Evolutionary conservation across 1,140 invertebrate species (phyloP), one percentile per base, ranked within the genome.

Genomic region (Phymastichus coffea): DNA sequence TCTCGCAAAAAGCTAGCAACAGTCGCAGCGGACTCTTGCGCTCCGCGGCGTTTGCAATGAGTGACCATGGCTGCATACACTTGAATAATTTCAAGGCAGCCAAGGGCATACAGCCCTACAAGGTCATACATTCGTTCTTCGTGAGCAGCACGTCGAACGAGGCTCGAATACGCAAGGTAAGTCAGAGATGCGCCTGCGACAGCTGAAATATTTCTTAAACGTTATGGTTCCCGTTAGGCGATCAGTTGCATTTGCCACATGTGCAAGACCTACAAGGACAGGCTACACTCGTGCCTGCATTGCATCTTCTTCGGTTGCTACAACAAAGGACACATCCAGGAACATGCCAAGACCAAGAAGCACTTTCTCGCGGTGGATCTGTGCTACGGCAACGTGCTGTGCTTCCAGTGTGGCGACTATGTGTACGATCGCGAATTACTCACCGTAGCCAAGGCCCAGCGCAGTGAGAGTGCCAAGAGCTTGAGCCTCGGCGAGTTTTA

Each of bases 261-360:
- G 48, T 95, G 93, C 78, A 85, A 88, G 65, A 84, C 85, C 44
- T 82, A 86, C 64, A 87, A 87, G 38, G 86, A 88, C 35, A 85
- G 91, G 43, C 80, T 95, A 56, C 92, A 95, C 80, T 90, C 92
- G 23, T 97, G 95, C 77, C 79, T 97, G 22, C 88, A 93, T 63
- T 97, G 95, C 80, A 91, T 95, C 64, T 95, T 86, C 77, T 94
- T 97, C 78, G 94, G 91, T 19, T 97, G 95, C 74, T 91, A 92
- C 65, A 83, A 79, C 46, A 83, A 86, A 28, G 82, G 82, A 52
- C 94, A 96, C 71, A 93, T 95, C 65, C 88, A 92, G 69, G 88
- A 93, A 49, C 94, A 97, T 82, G 86, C 87, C 28, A 87, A 87
- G 71, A 81, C 82, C 10, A 89, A 90, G 67, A 89, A 90, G 71